phyloP scores from a whole-genome alignment of 1,140 invertebrate genomes.

The Cydia splendana region DNA sequence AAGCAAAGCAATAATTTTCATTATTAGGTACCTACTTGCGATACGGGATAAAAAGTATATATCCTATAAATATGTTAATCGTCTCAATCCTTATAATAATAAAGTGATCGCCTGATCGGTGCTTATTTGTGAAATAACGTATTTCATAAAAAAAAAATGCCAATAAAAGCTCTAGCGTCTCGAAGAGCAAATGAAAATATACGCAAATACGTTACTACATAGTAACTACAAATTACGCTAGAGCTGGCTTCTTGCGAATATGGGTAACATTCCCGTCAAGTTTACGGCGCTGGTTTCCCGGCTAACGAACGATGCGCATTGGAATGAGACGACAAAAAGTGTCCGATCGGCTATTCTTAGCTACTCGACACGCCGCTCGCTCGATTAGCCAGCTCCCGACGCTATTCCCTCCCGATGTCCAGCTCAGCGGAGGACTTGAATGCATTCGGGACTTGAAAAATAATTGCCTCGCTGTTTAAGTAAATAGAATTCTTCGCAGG shows the following conservation, averaged over 20 bases:
- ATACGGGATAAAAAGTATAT: too few species aligned
- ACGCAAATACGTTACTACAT: not conserved
- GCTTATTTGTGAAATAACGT: too few species aligned
- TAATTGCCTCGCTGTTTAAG: slow-evolving; percentile 46
- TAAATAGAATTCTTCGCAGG: slow-evolving; percentile 41
- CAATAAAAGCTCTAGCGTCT: not conserved
- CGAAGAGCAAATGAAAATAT: not conserved
- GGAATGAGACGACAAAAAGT: slow-evolving; percentile 59
- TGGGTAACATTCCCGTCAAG: slow-evolving; percentile 51
- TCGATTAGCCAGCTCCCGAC: slow-evolving; percentile 48
- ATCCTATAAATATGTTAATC: too few species aligned
- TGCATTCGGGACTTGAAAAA: slow-evolving; percentile 43
- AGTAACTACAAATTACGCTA: not conserved
- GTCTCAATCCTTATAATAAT: too few species aligned
- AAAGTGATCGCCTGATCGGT: too few species aligned
- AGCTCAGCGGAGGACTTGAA: slow-evolving; percentile 41
- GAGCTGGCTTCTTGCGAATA: slow-evolving; percentile 46
- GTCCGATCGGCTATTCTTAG: slow-evolving; percentile 54
- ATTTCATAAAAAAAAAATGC: not conserved
- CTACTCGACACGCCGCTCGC: slow-evolving; percentile 41
- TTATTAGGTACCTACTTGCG: too few species aligned
- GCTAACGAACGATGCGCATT: slow-evolving; percentile 44
- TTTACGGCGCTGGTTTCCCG: slow-evolving; percentile 39
- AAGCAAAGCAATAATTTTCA: too few species aligned
- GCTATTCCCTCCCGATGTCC: slow-evolving; percentile 40